Base-by-base conservation (phyloP, 2,113 vertebrate species). In the Leptocoma aspasia region DNA sequence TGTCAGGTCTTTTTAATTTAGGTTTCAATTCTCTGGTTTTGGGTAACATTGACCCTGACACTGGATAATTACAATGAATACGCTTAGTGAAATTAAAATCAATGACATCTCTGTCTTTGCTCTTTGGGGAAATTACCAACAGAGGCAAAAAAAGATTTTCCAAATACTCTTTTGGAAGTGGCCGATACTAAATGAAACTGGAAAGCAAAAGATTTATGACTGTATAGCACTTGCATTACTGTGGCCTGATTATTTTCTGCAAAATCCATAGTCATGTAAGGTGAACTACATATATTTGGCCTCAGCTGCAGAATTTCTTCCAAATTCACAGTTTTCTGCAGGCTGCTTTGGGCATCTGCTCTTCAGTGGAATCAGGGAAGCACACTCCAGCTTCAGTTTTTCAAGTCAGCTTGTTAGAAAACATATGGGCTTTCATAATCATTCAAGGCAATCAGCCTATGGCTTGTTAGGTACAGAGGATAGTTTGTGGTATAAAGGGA, bases 1-100 rank as follows among this genome's bases (percentile, higher is more conserved):
- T 87, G 54, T 94, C 89, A 93, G 39, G 35, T 64, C 94, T 60
- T 95, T 89, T 84, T 69, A 95, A 95, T 72, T 85, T 84, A 79
- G 28, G 44, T 93, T 95, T 95, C 91, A 84, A 33, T 71, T 92
- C 12, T 90, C 30, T 79, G 60, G 90, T 92, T 82, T 86, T 91
- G 35, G 30, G 23, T 66, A 83, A 85, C 19, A 11, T 30, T 61
- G 44, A 35, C 66, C 78, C 66, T 91, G 57, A 41, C 85, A 88
- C 66, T 49, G 15, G 59, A 86, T 73, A 90, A 86, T 64, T 80
- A 91, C 57, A 89, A 37, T 19, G 7, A 41, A 50, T 37, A 37
- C 2, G 6, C 64, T 52, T 73, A 82, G 49, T 86, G 61, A 90
- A 85, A 77, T 71, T 71, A 69, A 68, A 70, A 65, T 64, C 20